Conservation (phyloP, 1,140 invertebrate species). For the Acyrthosiphon pisum region DNA sequence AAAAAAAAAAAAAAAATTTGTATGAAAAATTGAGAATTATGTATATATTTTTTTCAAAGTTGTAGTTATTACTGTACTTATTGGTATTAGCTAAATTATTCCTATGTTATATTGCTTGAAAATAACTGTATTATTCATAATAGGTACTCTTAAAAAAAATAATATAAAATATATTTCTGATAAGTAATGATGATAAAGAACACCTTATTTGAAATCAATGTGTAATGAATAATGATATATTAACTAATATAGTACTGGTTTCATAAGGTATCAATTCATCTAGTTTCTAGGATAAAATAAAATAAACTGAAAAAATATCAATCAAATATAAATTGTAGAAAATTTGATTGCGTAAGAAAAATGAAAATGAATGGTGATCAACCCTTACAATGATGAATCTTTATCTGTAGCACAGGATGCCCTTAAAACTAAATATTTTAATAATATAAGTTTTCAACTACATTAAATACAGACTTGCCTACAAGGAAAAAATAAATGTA, state of each 20-base stretch:
- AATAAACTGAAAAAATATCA: neutral
- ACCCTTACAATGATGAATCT: slow-evolving; percentile 46
- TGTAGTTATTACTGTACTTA: neutral
- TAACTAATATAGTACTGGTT: neutral
- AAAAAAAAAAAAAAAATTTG: too few relatives aligned
- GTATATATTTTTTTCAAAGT: too few relatives aligned
- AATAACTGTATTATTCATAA: neutral
- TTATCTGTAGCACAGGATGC: slow-evolving; percentile 13
- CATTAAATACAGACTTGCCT: neutral
- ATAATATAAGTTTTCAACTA: neutral
- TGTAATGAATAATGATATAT: neutral
- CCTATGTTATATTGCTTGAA: neutral
- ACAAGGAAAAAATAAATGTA: neutral
- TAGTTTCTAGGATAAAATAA: neutral
- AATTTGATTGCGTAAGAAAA: slow-evolving; percentile 28
- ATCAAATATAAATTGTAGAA: neutral
- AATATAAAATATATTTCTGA: neutral
- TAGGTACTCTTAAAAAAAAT: neutral
- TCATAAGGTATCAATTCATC: neutral
- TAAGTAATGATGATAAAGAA: neutral
- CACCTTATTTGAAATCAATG: neutral
- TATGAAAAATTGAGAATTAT: too few relatives aligned
- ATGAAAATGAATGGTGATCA: slow-evolving; percentile 30
- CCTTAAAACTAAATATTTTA: slow-evolving; percentile 41
- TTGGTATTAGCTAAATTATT: neutral